Base-by-base conservation (phyloP, 92 coral and sea anemone genomes). In the Palythoa grandiflora region DNA sequence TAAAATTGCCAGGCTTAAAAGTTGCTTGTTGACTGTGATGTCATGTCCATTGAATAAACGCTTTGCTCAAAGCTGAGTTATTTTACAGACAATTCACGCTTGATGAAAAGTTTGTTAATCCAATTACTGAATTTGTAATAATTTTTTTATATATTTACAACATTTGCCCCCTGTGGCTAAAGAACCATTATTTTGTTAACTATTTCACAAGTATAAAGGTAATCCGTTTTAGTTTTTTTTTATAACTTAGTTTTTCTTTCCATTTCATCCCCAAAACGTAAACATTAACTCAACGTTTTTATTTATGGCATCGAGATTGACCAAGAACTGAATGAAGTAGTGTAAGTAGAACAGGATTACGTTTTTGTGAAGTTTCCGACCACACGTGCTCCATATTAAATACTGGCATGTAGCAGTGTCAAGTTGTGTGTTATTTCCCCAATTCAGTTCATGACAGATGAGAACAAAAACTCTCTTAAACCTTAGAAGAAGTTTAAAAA, bases 51-150 rank as follows among this genome's bases (percentile, higher is more conserved):
- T 28, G 28, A 28, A 28, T 28, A 0, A 28, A 28, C 0, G 28
- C n/a, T 59, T 59, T 14, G 13, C 19, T 81, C 86, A 68, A 68
- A 81, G 75, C 61, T 59, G 44, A 11, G 9, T 10, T 61, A 68
- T 39, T 47, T 81, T n/a, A 13, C 61, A 81, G 86, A 81, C 86
- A 77, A 54, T 53, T 4, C 66, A 81, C 59, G 75, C 59, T 20
- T 48, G 75, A 40, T 21, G 47, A 3, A 47, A 28, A 66, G 17
- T 12, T 40, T 81, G 86, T 81, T 81, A 81, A 81, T 81, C 75
- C 75, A 66, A 21, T 81, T 81, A 81, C 17, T 21, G 15, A 13
- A 61, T 12, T n/a, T 55, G 83, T 38, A 59, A 38, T 57, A 54
- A 57, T 78, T 78, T 79, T 19, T 60, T 37, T 79, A 40, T 60